Conservation (phyloP, 92 coral and sea anemone species). For the Desmophyllum pertusum region DNA sequence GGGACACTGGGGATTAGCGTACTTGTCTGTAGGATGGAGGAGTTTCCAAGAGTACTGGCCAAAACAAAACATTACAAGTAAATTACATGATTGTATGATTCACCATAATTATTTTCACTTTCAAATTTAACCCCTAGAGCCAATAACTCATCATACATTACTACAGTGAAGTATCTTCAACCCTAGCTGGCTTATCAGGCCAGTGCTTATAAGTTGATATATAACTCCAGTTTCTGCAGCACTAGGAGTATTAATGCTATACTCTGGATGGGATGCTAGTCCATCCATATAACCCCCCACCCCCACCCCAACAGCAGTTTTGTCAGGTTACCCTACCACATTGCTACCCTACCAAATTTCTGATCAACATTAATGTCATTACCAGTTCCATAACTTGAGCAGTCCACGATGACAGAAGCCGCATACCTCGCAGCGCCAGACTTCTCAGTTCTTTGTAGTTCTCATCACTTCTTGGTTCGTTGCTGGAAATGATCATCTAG, state of each 20-base stretch:
- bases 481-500: constrained; percentile 93
- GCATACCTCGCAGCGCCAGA: constrained; percentile 89
- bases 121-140: neutral
- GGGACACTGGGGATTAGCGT: constrained; percentile 95
- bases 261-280: too few relatives aligned
- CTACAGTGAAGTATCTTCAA: too few relatives aligned
- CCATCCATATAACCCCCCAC: too few relatives aligned
- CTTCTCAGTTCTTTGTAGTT: constrained; percentile 84
- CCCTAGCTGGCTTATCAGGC: too few relatives aligned
- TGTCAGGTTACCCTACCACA: too few relatives aligned
- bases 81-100: neutral
- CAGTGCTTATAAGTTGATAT: too few relatives aligned
- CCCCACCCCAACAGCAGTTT: too few relatives aligned
- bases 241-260: too few relatives aligned
- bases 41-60: constrained; percentile 96
- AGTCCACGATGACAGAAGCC: constrained; percentile 92
- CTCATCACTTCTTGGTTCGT: constrained; percentile 70
- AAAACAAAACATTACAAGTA: neutral
- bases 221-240: too few relatives aligned
- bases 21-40: constrained; percentile 97
- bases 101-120: neutral
- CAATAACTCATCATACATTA: too few relatives aligned
- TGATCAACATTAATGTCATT: neutral
- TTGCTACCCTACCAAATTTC: too few relatives aligned
- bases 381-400: constrained; percentile 97